phyloP scores from a whole-genome alignment of 2,888 invertebrate species.

The Pteria penguin region DNA sequence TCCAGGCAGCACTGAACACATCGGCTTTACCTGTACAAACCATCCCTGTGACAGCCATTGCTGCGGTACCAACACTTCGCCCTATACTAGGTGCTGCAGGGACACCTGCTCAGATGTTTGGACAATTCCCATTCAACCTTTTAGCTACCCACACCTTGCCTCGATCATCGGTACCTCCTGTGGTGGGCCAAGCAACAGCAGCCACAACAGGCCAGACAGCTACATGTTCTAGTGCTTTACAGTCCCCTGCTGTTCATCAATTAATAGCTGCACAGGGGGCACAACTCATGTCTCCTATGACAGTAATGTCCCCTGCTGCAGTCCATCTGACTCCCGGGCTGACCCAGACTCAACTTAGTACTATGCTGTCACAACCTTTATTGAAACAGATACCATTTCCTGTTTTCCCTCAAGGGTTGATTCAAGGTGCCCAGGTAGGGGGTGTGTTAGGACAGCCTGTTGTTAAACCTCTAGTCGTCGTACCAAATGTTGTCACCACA shows the following conservation, averaged over 20 bases:
- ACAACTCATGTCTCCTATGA: constrained; percentile 63
- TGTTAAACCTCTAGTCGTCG: constrained; percentile 57
- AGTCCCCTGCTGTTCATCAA: constrained; percentile 47
- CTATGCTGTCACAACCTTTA: constrained; percentile 54
- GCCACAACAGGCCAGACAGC: constrained; percentile 15
- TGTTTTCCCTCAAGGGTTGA: constrained; percentile 54
- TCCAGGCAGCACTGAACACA: constrained; percentile 16
- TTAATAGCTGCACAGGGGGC: constrained; percentile 60
- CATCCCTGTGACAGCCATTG: constrained; percentile 6
- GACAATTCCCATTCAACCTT: constrained; percentile 35
- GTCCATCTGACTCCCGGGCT: constrained; percentile 52
- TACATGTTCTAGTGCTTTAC: constrained; percentile 11
- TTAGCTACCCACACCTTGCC: constrained; percentile 37
- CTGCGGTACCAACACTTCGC: constrained; percentile 15
- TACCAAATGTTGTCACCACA: constrained; percentile 35
- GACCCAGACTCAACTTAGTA: constrained; percentile 54
- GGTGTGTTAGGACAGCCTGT: constrained; percentile 49
- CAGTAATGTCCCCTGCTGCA: constrained; percentile 65
- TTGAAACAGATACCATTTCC: constrained; percentile 62
- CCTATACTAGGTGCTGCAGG: constrained; percentile 1
- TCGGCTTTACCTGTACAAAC: constrained; percentile 18
- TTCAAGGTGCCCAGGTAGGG: constrained; percentile 51
- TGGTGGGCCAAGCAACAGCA: background rate
- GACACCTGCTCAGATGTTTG: constrained; percentile 19
- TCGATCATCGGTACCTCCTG: constrained; percentile 19